Evolutionary conservation across 2,113 vertebrate species (phyloP), one percentile per base, ranked within the genome.

Genomic region (Lathamus discolor): DNA sequence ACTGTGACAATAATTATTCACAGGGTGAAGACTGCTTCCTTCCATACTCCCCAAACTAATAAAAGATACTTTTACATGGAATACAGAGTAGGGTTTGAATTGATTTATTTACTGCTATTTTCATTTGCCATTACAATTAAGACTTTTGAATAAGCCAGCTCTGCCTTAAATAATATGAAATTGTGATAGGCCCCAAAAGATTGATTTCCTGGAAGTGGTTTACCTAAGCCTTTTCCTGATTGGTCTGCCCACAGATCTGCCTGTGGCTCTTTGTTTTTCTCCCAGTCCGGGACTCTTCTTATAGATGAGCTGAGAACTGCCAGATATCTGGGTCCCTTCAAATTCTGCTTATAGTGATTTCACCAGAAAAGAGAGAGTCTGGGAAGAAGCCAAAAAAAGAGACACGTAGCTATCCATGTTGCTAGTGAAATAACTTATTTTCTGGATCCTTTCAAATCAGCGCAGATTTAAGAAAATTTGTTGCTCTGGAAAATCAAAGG

Each of bases 1-100:
- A 73, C 59, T 90, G 25, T 80, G 92, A 86, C 28, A 49, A 46
- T 90, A 93, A 96, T 94, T 86, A 88, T 72, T 84, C 88, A 54
- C 28, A 93, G 73, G 24, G 46, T 82, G 51, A 83, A 86, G 68
- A 68, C 63, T 83, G 48, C 22, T 96, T 89, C 51, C 33, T 94
- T 87, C 78, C 59, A 31, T 74, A 39, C 44, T 78, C 48, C 20
- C 43, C 37, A 83, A 88, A 91, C 43, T 75, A 89, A 90, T 69
- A 81, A 90, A 95, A 93, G 23, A 41, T 16, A 55, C 12, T 80
- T 86, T 83, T 66, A 10, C 41, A 31, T 0, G 0, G 70, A 95
- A 87, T 91, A 78, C 33, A 39, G 77, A 96, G 66, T 44, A 86
- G 59, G 27, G 17, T 73, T 89, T 15, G 1, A 70, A 91, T 83